Conservation (phyloP, 1,140 invertebrate genomes). For the Andricus grossulariae region DNA sequence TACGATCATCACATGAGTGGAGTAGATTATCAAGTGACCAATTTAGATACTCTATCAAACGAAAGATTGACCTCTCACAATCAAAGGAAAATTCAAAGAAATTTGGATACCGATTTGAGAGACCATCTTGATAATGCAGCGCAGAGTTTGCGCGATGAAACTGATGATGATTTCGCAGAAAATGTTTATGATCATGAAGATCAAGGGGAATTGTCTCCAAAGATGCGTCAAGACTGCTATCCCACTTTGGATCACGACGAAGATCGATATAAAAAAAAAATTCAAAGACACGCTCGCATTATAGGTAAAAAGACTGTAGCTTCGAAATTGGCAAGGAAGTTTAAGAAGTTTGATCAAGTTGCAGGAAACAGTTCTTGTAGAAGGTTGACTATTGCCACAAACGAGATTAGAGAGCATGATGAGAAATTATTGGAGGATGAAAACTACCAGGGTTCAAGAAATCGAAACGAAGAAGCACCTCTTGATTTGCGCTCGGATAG, state of each 20-base stretch:
- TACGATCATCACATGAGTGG: neutral
- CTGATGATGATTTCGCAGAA: neutral
- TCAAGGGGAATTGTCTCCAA: neutral
- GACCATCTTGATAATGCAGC: slow-evolving; percentile 6
- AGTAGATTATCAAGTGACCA: neutral
- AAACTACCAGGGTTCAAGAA: neutral
- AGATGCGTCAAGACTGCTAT: neutral
- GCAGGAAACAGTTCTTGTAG: neutral
- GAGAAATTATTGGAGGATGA: neutral
- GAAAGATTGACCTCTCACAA: slow-evolving; percentile 15
- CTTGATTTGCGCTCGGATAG: neutral
- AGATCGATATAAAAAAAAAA: neutral
- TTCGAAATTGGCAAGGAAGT: slow-evolving; percentile 13
- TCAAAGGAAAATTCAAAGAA: slow-evolving; percentile 7
- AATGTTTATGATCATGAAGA: slow-evolving; percentile 8
- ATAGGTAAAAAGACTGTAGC: neutral
- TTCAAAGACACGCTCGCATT: neutral
- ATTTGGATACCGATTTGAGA: slow-evolving; percentile 10
- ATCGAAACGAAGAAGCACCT: no score
- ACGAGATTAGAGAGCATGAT: neutral
- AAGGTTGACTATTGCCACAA: neutral
- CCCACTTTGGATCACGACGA: neutral
- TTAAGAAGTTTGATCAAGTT: neutral
- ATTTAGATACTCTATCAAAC: neutral
- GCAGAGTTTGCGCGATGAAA: neutral